Evolutionary conservation across 1,140 invertebrate species (phyloP).

Genomic region (Brachystomella parvula): DNA sequence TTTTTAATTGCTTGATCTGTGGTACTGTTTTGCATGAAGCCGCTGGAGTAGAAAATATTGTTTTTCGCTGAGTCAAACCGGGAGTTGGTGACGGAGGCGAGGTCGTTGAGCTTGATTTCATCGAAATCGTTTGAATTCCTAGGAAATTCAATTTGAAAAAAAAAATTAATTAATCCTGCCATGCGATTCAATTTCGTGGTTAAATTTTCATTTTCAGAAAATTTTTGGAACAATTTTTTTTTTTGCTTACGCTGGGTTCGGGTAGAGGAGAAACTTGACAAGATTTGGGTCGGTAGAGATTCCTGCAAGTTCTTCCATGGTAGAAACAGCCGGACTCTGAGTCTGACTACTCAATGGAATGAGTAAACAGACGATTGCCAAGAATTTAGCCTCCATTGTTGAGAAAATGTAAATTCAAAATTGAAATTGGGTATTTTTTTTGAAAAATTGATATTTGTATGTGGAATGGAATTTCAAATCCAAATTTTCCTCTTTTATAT

Average conservation of each 20-base stretch:
- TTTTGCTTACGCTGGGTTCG: background rate
- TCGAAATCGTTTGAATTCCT: background rate
- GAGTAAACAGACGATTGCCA: too few relatives aligned
- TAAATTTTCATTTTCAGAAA: too few relatives aligned
- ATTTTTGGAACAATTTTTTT: background rate
- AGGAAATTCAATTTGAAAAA: background rate
- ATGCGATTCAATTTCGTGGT: background rate
- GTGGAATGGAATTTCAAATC: too few relatives aligned
- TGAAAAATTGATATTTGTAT: too few relatives aligned
- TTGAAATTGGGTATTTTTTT: too few relatives aligned
- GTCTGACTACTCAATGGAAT: too few relatives aligned
- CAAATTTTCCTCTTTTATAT: too few relatives aligned
- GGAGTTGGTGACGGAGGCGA: background rate
- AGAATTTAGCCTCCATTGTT: background rate
- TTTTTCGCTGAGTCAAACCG: background rate
- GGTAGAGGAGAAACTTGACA: background rate
- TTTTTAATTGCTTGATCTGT: slow-evolving; percentile 8
- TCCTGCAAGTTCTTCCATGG: background rate
- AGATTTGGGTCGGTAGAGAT: background rate
- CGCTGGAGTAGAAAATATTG: background rate
- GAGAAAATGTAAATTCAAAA: too few relatives aligned
- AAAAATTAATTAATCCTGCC: background rate
- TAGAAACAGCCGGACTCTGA: background rate
- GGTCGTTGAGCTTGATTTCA: background rate
- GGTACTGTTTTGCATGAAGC: slow-evolving; percentile 2